These are phyloP conservation scores for Aphis craccivora DNA, from an alignment of 1,140 invertebrate species.

Conservation along the genomic window DNA sequence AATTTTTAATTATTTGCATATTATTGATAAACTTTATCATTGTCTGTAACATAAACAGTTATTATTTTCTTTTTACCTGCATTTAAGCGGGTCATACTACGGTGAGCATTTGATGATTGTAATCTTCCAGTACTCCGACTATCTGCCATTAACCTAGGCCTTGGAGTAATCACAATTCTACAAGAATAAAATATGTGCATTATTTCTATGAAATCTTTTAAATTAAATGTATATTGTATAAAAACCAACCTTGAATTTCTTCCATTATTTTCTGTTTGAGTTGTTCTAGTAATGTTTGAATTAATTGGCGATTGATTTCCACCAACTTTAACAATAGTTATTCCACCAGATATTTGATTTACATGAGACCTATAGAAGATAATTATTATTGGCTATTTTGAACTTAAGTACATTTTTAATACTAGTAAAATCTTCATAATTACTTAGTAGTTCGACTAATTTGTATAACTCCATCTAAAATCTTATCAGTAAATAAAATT, in stretches of 20 bases:
- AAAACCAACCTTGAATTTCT: constrained; percentile 42
- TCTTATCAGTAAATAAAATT: constrained; percentile 77
- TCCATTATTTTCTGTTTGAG: constrained; percentile 49
- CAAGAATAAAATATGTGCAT: constrained; percentile 40
- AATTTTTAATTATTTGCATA: no score
- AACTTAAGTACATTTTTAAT: neutral
- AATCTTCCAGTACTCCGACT: constrained; percentile 74
- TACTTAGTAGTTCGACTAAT: constrained; percentile 66
- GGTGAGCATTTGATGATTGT: constrained; percentile 73
- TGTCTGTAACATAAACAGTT: no score
- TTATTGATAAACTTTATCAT: no score
- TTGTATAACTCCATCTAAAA: constrained; percentile 75
- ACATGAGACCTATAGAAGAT: constrained; percentile 65
- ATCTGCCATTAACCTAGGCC: constrained; percentile 66
- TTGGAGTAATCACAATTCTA: constrained; percentile 61
- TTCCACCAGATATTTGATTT: constrained; percentile 75
- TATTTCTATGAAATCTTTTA: neutral
- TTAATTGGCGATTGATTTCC: constrained; percentile 63
- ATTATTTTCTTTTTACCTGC: constrained; percentile 64
- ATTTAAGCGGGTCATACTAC: constrained; percentile 78
- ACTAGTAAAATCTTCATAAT: neutral
- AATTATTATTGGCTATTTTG: neutral
- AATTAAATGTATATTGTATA: neutral
- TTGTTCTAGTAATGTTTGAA: constrained; percentile 49
- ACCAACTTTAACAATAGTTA: constrained; percentile 79